Evolutionary conservation across 2,113 vertebrate genomes (phyloP), one percentile per base, ranked within the genome.

Genomic region (Climacteris rufus): DNA sequence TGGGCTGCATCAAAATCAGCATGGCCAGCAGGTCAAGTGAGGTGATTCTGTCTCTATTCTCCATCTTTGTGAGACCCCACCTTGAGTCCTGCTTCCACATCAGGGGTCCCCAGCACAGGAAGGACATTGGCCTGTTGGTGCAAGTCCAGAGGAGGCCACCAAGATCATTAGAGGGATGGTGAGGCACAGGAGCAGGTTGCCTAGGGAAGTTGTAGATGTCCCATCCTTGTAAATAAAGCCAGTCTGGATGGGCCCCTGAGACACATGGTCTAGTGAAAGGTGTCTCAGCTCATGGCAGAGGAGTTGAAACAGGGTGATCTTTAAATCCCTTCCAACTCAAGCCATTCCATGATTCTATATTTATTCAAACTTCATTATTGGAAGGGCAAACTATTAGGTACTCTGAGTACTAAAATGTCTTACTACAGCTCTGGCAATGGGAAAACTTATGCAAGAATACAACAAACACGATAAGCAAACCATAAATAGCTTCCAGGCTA

Each of bases 271-370:
- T 61, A 31, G 14, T 76, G 40, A 61, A 68, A 83, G 4, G 6
- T 35, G 14, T 27, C 1, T 0, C 40, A 82, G n/a, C 3, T 53
- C 2, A 3, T 13, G 30, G n/a, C 40, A 89, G 30, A 9, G 11
- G 24, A 25, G 39, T 11, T 68, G 39, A 16, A 76, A 54, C 5
- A 21, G 53, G 2, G 24, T 50, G 8, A 60, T 18, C 17, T 40
- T 47, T 40, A 47, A 35, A 17, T 35, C 20, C 2, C 47, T 76
- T 89, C 54, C n/a, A 61, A 54, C 12, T 12, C 35, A 69, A 54
- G 8, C 6, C n/a, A 76, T 69, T 69, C 54, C 27, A 27, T 47
- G 5, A 40, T 25, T 68, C 61, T 61, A 2, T 31, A 35, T 15
- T 61, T 86, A 86, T 20, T 77, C 68, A 83, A 83, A 33, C 23